Evolutionary conservation across 2,888 invertebrate species (phyloP), one percentile per base, ranked within the genome.

Genomic region (Zygothrica quintamaculata): DNA sequence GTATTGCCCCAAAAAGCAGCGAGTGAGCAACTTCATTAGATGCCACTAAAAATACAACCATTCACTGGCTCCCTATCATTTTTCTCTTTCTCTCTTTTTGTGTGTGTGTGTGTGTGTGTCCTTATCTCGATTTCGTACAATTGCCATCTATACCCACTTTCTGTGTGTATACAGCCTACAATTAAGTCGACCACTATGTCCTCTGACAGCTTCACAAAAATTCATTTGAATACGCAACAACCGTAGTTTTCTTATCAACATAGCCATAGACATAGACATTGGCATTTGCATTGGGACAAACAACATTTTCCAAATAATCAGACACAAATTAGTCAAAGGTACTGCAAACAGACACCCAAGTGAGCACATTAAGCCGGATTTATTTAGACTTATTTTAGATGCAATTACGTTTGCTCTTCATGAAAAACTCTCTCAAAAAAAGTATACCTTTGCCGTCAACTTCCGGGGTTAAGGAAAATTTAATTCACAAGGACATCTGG

Each of bases 1-100:
- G n/a, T n/a, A n/a, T n/a, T n/a, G n/a, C n/a, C n/a, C n/a, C n/a
- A n/a, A 58, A 44, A 56, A 26, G 65, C 56, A 47, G 50, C 64
- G 33, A 69, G 59, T 40, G 48, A 51, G 36, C 56, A 71, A 78
- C 78, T 78, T 81, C 82, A 78, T 78, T 78, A 78, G 70, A 78
- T 70, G 59, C 75, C 56, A 68, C 81, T 64, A 81, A 74, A 74
- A 74, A 59, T 55, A 71, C 66, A 61, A 52, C 39, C 65, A 33
- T 58, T 44, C 34, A 6, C n/a, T 5, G 16, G n/a, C 25, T n/a
- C n/a, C n/a, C n/a, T n/a, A n/a, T n/a, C 11, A 11, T 25, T 9
- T 3, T 15, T n/a, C 18, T 2, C 18, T 1, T 12, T 16, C 8
- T 1, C 18, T 1, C n/a, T 13, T 9, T 13, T 15, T 4, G 1